Conservation (phyloP, 1,140 invertebrate genomes). For the Drosophila orena region DNA sequence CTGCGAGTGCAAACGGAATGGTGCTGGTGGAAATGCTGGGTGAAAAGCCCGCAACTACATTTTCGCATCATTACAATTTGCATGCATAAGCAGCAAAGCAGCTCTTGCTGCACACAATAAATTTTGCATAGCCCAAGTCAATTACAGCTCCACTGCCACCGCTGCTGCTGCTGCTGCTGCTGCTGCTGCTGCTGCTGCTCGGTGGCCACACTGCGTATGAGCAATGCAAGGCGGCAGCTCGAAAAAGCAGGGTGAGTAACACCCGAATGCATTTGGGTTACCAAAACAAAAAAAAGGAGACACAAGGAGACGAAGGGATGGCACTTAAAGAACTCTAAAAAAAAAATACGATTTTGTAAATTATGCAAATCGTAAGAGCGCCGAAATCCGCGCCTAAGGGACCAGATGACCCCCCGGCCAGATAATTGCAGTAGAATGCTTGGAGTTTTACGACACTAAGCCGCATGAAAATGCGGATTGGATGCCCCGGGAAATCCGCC, state of each 20-base stretch:
- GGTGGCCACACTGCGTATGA: conserved; percentile 53
- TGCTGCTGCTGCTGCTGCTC: conserved; percentile 3
- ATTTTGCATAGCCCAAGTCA: conserved; percentile 71
- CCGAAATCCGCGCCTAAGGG: conserved; percentile 71
- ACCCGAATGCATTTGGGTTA: conserved; percentile 30
- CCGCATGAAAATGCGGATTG: conserved; percentile 24
- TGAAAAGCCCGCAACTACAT: conserved; percentile 38
- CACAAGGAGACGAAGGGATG: conserved; percentile 28
- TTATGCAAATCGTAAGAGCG: conserved; percentile 73
- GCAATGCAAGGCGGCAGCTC: conserved; percentile 23
- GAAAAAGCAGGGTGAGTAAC: conserved; percentile 12
- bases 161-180: conserved; percentile 4
- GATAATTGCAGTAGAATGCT: conserved; percentile 69
- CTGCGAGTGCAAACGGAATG: conserved; percentile 20
- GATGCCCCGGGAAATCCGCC: conserved; percentile 16
- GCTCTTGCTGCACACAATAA: conserved; percentile 70
- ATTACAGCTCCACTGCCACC: conserved; percentile 62
- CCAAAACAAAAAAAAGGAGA: not conserved
- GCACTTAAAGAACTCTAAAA: conserved; percentile 76
- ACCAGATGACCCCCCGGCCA: conserved; percentile 40
- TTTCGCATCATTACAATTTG: conserved; percentile 73
- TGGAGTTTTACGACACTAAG: conserved; percentile 63
- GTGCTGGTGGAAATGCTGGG: conserved; percentile 2
- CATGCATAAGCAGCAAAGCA: conserved; percentile 72
- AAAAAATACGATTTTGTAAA: conserved; percentile 53